A percentile compares a stretch with the other conserved stretches of the same genome.
These are phyloP conservation scores for Callyntrura sp. DNA, from an alignment of 2,888 invertebrate species.

Conservation along the genomic window DNA sequence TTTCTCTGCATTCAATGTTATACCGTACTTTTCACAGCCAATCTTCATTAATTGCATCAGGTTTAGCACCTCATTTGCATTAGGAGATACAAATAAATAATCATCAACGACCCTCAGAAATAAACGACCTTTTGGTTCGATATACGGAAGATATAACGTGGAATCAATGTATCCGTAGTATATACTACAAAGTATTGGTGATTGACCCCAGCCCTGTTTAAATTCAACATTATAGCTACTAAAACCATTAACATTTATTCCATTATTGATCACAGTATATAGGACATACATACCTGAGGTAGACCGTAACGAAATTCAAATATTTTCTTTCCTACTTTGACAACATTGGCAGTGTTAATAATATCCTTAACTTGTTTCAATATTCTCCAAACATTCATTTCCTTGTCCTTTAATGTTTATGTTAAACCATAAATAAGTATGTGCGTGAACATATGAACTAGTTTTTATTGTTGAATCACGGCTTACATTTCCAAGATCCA, in stretches of 20 bases:
- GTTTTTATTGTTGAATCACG: no score
- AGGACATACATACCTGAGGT: constrained; percentile 81
- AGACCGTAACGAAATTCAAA: constrained; percentile 78
- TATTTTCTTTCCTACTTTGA: constrained; percentile 70
- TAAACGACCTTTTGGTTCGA: constrained; percentile 69
- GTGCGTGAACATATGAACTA: no score
- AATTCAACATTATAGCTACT: no score
- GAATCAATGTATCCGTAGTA: constrained; percentile 82
- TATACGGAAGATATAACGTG: constrained; percentile 62
- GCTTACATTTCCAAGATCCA: constrained; percentile 33
- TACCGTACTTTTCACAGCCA: constrained; percentile 61
- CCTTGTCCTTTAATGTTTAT: constrained; percentile 23
- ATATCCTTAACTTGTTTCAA: not conserved
- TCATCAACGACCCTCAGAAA: constrained; percentile 81
- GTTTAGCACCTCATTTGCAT: constrained; percentile 62
- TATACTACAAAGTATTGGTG: constrained; percentile 79
- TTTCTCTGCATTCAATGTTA: constrained; percentile 73
- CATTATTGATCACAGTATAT: no score
- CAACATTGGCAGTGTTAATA: constrained; percentile 17
- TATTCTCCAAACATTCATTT: constrained; percentile 30
- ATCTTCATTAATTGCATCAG: constrained; percentile 67
- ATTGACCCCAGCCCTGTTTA: constrained; percentile 81
- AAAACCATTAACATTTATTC: no score
- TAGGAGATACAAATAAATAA: constrained; percentile 78
- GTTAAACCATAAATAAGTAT: not conserved